A percentile compares a stretch with the other conserved stretches of the same genome.
Evolutionary conservation across 2,888 invertebrate species (phyloP).

Genomic region (Antitype chi): DNA sequence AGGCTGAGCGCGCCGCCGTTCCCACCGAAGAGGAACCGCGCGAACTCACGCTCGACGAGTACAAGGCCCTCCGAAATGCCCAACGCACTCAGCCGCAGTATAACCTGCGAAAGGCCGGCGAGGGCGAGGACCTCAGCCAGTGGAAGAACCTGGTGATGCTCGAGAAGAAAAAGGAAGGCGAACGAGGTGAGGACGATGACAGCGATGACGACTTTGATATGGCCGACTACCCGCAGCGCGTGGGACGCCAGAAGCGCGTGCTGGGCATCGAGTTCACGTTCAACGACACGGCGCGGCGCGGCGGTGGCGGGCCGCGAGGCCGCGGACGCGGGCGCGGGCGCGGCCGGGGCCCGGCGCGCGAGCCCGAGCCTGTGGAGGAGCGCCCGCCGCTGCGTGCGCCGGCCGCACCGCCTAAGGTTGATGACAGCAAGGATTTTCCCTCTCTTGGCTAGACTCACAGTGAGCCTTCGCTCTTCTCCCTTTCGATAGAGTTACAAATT

Average conservation of each 20-base stretch:
- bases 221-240: conserved; percentile 95
- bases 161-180: conserved; percentile 94
- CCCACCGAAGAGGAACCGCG: conserved; percentile 94
- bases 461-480: conserved; percentile 86
- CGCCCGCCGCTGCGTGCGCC: conserved; percentile 79
- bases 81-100: conserved; percentile 96
- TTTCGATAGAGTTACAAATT: conserved; percentile 89
- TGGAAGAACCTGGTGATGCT: conserved; percentile 98
- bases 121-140: conserved; percentile 97
- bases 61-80: conserved; percentile 96
- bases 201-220: conserved; percentile 94
- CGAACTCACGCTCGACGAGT: conserved; percentile 98
- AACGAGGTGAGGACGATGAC: conserved; percentile 91
- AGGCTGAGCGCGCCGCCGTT: conserved; percentile 85
- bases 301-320: conserved; percentile 92
- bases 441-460: conserved; percentile 94
- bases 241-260: conserved; percentile 96
- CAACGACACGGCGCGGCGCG: conserved; percentile 94
- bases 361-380: conserved; percentile 79
- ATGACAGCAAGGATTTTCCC: conserved; percentile 98
- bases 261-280: conserved; percentile 97
- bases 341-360: conserved; percentile 82
- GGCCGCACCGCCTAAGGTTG: conserved; percentile 95
- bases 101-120: conserved; percentile 98
- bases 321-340: conserved; percentile 91